Evolutionary conservation across 1,140 invertebrate genomes (phyloP).

Genomic region (Macrocentrus cingulum): DNA sequence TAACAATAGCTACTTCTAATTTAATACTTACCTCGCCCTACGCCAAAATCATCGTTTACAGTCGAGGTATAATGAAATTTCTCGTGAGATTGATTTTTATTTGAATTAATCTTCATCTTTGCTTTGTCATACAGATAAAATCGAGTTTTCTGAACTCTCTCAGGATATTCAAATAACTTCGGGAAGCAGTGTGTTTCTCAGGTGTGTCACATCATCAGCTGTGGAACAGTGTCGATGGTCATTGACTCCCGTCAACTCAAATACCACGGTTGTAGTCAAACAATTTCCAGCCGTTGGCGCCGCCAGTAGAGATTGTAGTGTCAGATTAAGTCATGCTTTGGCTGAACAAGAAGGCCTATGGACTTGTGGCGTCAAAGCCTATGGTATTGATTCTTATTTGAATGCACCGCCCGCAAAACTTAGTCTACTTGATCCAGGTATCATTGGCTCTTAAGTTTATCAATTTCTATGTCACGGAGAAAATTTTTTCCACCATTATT

Average conservation of each 20-base stretch:
- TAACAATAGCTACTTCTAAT: slow-evolving; percentile 41
- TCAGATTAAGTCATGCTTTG: slow-evolving; percentile 48
- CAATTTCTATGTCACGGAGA: background rate
- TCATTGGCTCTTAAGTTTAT: slow-evolving; percentile 38
- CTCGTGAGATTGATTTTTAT: too few species aligned
- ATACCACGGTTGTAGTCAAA: slow-evolving; percentile 54
- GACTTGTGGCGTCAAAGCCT: slow-evolving; percentile 52
- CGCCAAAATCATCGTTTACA: slow-evolving; percentile 46
- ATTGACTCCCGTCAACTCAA: slow-evolving; percentile 49
- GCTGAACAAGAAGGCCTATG: slow-evolving; percentile 52
- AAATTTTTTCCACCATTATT: background rate
- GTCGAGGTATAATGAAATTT: slow-evolving; percentile 42
- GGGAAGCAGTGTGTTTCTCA: slow-evolving; percentile 47
- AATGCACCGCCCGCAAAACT: slow-evolving; percentile 56
- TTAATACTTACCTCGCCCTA: slow-evolving; percentile 38
- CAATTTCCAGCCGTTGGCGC: slow-evolving; percentile 48
- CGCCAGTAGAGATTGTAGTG: slow-evolving; percentile 53
- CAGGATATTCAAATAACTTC: slow-evolving; percentile 54
- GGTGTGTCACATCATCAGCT: slow-evolving; percentile 47
- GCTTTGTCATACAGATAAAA: slow-evolving; percentile 49
- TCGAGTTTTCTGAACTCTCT: slow-evolving; percentile 53
- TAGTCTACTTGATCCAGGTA: slow-evolving; percentile 57
- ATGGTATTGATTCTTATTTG: slow-evolving; percentile 46
- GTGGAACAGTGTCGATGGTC: slow-evolving; percentile 57
- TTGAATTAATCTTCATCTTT: too few species aligned